Evolutionary conservation across 2,888 invertebrate genomes (phyloP), one percentile per base, ranked within the genome.

Genomic region (Chymomyza amoena): DNA sequence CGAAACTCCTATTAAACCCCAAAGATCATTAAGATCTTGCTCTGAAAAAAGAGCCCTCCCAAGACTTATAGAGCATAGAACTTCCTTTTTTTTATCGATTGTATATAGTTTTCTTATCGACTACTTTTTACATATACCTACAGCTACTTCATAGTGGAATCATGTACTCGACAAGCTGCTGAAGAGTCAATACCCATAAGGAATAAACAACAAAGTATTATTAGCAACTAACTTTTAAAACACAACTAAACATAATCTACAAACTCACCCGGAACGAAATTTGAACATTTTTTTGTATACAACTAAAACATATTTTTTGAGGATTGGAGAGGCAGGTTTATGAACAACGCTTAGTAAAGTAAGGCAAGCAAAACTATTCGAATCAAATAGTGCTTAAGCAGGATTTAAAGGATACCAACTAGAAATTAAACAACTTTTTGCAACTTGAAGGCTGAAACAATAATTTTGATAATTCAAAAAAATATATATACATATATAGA

Each of bases 381-480:
- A 70, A 62, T 51, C 13, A 50, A 61, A 16, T 18, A 54, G 18
- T 9, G 18, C 52, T 18, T 54, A 54, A 54, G 18, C 52, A 54
- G 20, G 15, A 45, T 45, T 16, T 28, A 50, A 63, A 87, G 73
- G 71, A 75, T 72, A 79, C 69, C 68, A 73, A 32, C 61, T 63
- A 68, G 54, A 52, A 28, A 54, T 16, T 45, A 45, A 45, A 45
- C 36, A 25, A 36, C 39, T 45, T 45, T 79, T 87, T 87, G 88
- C 80, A 88, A 88, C 88, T 84, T 84, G 79, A 88, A 88, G 88
- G 88, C 88, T 88, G 88, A 88, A 66, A 76, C 70, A 73, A 79
- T 69, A 56, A 56, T 84, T 84, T 86, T 81, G 79, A 86, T 84
- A 86, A 84, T 72, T 71, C 73, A 70, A 66, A 68, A 66, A 66